phyloP scores from a whole-genome alignment of 2,113 vertebrate genomes.

The Galemys pyrenaicus region DNA sequence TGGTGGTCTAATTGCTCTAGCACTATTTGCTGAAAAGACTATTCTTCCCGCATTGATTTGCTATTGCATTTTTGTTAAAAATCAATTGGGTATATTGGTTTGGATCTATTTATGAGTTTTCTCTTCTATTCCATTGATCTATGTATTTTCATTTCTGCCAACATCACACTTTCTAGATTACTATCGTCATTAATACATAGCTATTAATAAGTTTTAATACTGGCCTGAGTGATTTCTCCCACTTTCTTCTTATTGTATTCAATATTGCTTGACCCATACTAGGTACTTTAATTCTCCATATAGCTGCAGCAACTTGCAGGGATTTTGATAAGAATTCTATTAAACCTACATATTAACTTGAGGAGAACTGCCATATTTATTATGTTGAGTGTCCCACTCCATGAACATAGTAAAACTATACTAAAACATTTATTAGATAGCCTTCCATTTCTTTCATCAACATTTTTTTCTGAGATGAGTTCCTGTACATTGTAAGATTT shows the following conservation, averaged over 20 bases:
- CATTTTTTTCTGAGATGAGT: neutral
- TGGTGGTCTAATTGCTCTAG: neutral
- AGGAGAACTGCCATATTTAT: neutral
- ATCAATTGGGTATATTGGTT: too few relatives aligned
- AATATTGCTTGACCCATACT: neutral
- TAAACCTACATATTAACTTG: neutral
- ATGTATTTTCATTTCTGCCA: neutral
- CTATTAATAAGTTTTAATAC: neutral
- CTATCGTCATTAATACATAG: too few relatives aligned
- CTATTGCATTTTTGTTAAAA: neutral
- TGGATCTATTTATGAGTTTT: neutral
- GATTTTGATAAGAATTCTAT: neutral
- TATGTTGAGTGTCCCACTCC: neutral
- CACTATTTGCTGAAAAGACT: neutral
- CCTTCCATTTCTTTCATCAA: too few relatives aligned
- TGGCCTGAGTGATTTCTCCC: neutral
- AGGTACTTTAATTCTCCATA: neutral
- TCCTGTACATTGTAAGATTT: neutral
- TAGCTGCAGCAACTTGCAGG: neutral
- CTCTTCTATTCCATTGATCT: neutral
- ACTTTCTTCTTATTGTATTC: neutral
- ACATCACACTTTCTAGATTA: neutral
- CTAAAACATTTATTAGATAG: too few relatives aligned
- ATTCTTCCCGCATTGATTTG: neutral
- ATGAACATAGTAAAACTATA: neutral